A percentile compares a stretch with the other conserved stretches of the same genome.
These are phyloP conservation scores for Tricholauxania praeusta DNA, from an alignment of 2,888 invertebrate species.

Conservation along the genomic window DNA sequence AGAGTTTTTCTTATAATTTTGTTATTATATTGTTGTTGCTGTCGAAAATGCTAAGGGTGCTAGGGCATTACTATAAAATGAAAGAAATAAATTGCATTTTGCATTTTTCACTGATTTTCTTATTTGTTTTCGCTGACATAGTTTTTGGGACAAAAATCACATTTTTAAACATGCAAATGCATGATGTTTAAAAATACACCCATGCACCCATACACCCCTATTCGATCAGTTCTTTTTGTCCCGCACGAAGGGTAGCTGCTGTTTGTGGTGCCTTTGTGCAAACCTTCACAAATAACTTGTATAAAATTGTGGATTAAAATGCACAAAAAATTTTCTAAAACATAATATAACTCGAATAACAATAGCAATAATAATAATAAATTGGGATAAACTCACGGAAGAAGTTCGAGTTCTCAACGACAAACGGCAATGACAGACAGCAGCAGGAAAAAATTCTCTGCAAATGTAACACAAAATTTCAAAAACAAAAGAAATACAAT, in stretches of 20 bases:
- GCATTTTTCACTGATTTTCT: slow-evolving; percentile 53
- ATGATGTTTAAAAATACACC: slow-evolving; percentile 21
- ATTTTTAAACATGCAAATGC: slow-evolving; percentile 61
- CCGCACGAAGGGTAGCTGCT: slow-evolving; percentile 22
- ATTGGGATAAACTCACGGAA: slow-evolving; percentile 52
- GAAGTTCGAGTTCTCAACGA: background rate
- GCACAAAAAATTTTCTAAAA: slow-evolving; percentile 31
- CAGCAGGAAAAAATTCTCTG: background rate
- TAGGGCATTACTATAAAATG: background rate
- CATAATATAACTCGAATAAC: slow-evolving; percentile 10
- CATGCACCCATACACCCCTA: slow-evolving; percentile 50
- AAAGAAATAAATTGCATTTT: slow-evolving; percentile 43
- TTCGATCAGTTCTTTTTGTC: background rate
- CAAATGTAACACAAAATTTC: background rate
- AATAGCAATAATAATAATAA: slow-evolving; percentile 49
- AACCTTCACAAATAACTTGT: slow-evolving; percentile 41
- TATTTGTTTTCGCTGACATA: slow-evolving; percentile 30
- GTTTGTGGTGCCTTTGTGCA: slow-evolving; percentile 26
- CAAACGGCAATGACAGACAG: background rate
- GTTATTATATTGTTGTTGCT: background rate
- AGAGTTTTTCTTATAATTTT: background rate
- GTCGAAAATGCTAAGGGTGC: background rate
- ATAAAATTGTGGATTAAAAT: slow-evolving; percentile 46
- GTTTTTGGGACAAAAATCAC: slow-evolving; percentile 44
- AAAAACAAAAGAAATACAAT: background rate